Evolutionary conservation across 92 coral and sea anemone genomes (phyloP).

Genomic region (Porites cylindrica): DNA sequence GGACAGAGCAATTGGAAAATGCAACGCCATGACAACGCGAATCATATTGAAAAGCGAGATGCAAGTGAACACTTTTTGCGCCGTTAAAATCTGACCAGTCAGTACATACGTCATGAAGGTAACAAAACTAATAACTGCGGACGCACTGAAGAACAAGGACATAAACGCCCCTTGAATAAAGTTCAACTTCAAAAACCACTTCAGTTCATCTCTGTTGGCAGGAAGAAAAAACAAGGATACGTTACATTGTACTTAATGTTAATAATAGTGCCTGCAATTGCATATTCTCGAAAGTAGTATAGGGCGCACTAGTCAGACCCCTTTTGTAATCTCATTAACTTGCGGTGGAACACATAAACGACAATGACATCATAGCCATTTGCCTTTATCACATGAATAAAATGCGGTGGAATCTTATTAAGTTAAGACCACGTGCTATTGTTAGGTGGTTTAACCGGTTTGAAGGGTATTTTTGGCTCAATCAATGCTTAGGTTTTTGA

Average conservation of each 20-base stretch:
- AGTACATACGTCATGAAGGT: conserved; percentile 74
- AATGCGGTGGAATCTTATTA: too few relatives aligned
- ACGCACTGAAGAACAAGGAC: conserved; percentile 84
- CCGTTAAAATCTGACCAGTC: conserved; percentile 76
- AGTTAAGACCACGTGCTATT: too few relatives aligned
- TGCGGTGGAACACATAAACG: too few relatives aligned
- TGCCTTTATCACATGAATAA: too few relatives aligned
- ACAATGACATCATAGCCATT: too few relatives aligned
- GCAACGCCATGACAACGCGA: conserved; percentile 73
- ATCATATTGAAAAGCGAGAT: conserved; percentile 78
- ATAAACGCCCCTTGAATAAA: conserved; percentile 67
- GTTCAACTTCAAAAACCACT: conserved; percentile 65
- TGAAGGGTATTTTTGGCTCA: too few relatives aligned
- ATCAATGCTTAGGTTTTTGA: too few relatives aligned
- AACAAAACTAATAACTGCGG: conserved; percentile 70
- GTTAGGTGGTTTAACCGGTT: too few relatives aligned
- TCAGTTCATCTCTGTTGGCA: conserved; percentile 69
- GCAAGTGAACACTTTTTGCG: conserved; percentile 81
- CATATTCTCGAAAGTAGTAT: too few relatives aligned
- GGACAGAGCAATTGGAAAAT: conserved; percentile 77
- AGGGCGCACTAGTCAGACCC: too few relatives aligned
- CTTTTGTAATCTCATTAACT: too few relatives aligned
- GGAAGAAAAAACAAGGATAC: not conserved
- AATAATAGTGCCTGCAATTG: too few relatives aligned
- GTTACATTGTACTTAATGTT: not conserved